Evolutionary conservation across 2,888 invertebrate genomes (phyloP), one percentile per base, ranked within the genome.

Genomic region (Neuroscelio doddi): DNA sequence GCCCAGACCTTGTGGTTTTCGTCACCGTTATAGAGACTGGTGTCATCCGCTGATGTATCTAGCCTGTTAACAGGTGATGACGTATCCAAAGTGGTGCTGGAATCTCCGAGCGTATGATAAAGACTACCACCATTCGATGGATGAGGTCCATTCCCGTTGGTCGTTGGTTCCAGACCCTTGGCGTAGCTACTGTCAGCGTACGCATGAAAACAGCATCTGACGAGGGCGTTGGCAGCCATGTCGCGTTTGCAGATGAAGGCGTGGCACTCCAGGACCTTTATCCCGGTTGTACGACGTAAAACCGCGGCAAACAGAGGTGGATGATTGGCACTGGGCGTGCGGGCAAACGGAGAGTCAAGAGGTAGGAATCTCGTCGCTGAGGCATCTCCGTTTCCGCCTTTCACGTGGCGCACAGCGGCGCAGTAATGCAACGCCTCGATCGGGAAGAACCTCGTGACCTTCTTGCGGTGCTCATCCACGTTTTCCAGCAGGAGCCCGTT

Each of bases 201-300:
- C 45, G 97, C 96, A 86, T 97, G 97, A 86, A 98, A 98, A 86
- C 97, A 97, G 86, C 97, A 97, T 76, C 96, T 89, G 69, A 98
- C 98, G 80, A 99, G 89, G 74, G 98, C 98, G 85, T 98, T 96
- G 68, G 98, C 98, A 41, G 98, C 98, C 82, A 96, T 94, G 85
- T 97, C 96, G 57, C 96, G 91, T 76, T 97, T 95, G 86, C 97
- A 97, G 80, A 99, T 96, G 86, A 99, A 98, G 68, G 97, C 97
- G 87, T 99, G 98, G 87, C 98, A 98, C 87, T 99, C 99, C 68
- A 99, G 89, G 55, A 97, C 97, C 86, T 98, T 98, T 75, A 98
- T 97, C 50, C 98, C 98, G 45, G 94, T 93, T 41, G 97, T 98
- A 70, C 98, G 90, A 44, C 98, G 90, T 74, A 99, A 87, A 66